A percentile compares a stretch with the other conserved stretches of the same genome.
Evolutionary conservation across 1,140 invertebrate species (phyloP).

Genomic region (Triops longicaudatus): DNA sequence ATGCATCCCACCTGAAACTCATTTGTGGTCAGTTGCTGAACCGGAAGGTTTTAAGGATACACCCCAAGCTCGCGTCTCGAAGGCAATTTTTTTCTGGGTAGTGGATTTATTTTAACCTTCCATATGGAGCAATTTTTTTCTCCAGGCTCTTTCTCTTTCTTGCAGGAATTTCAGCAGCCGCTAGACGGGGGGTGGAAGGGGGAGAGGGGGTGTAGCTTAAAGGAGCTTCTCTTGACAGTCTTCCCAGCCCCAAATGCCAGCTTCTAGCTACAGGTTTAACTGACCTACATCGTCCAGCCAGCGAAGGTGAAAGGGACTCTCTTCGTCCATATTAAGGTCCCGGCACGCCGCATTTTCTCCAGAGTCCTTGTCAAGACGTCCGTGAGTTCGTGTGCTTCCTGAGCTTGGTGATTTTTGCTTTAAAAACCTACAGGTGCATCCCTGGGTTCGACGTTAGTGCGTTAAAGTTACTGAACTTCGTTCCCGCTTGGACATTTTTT

Average conservation of each 20-base stretch:
- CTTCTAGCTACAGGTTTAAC: neutral
- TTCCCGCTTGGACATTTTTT: neutral
- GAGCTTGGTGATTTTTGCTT: too few species aligned
- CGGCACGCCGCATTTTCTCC: neutral
- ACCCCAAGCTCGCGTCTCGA: too few species aligned
- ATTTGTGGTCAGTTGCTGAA: too few species aligned
- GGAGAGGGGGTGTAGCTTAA: neutral
- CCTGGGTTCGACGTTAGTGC: neutral
- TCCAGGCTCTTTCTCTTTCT: neutral
- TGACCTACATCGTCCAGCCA: conserved; percentile 5
- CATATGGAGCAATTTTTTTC: neutral
- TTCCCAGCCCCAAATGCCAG: neutral
- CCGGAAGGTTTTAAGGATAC: too few species aligned
- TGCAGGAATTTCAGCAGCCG: neutral
- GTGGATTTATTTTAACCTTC: too few species aligned
- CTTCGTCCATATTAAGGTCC: conserved; percentile 7
- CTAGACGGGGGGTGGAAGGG: neutral
- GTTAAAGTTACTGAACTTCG: neutral
- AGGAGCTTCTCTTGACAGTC: neutral
- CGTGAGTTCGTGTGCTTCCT: neutral
- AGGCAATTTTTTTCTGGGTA: too few species aligned
- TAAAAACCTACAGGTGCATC: neutral
- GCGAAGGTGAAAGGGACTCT: conserved; percentile 1
- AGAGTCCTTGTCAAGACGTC: neutral
- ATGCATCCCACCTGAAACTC: too few species aligned